A percentile compares a stretch with the other conserved stretches of the same genome.
Conservation (phyloP, 2,888 invertebrate species). For the Phaedon cochleariae region DNA sequence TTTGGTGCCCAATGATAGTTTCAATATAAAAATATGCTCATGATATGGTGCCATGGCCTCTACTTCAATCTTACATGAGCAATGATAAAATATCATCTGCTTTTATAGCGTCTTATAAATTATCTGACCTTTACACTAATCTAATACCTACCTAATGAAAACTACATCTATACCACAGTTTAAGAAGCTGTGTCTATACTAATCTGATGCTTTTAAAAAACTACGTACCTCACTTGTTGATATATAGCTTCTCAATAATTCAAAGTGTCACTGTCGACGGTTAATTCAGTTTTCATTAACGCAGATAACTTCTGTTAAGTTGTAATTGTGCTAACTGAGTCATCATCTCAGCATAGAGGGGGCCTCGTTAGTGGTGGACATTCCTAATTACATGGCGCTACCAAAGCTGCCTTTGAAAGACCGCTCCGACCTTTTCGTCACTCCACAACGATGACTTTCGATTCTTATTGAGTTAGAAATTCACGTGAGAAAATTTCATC, state of each 20-base stretch:
- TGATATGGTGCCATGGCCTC: too few species aligned
- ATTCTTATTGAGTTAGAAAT: conserved; percentile 11
- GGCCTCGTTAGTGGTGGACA: conserved; percentile 56
- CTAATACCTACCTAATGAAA: too few species aligned
- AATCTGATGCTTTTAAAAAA: too few species aligned
- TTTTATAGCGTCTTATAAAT: too few species aligned
- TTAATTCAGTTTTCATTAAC: conserved; percentile 57
- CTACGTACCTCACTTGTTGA: too few species aligned
- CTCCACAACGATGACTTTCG: conserved; percentile 20
- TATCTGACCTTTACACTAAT: too few species aligned
- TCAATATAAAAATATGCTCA: too few species aligned
- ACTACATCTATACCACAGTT: too few species aligned
- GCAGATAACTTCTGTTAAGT: conserved; percentile 58
- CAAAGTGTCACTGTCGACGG: not conserved
- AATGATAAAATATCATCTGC: too few species aligned
- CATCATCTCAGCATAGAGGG: conserved; percentile 47
- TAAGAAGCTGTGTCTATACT: too few species aligned
- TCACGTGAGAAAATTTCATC: conserved; percentile 15
- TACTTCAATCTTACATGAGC: too few species aligned
- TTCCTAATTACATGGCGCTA: conserved; percentile 58
- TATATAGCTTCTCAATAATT: not conserved
- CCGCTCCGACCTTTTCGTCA: conserved; percentile 22
- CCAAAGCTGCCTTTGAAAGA: conserved; percentile 42
- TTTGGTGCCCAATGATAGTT: too few species aligned
- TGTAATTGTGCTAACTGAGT: conserved; percentile 55